Evolutionary conservation across 2,113 vertebrate species (phyloP).

Genomic region (Apaloderma vittatum): DNA sequence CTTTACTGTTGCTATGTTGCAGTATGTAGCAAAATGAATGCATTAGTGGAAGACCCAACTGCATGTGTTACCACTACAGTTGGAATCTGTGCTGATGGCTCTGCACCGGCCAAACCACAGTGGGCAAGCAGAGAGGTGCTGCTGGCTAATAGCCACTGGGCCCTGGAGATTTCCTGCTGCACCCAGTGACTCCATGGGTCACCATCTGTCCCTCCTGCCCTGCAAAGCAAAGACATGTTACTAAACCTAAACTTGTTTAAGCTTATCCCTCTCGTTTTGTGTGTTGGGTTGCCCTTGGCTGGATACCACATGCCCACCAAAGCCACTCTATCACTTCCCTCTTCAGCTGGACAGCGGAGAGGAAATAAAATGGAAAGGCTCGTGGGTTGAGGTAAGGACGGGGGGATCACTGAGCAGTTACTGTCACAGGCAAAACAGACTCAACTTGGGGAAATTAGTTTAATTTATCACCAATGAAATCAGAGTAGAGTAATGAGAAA

Average conservation of each 20-base stretch:
- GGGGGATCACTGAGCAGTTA: too few relatives aligned
- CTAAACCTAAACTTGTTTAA: background rate
- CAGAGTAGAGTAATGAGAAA: too few relatives aligned
- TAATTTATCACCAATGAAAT: too few relatives aligned
- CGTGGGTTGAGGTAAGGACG: too few relatives aligned
- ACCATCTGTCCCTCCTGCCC: background rate
- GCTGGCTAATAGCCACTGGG: fast-evolving
- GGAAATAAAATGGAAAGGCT: too few relatives aligned
- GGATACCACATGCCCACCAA: too few relatives aligned
- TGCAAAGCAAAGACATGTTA: background rate
- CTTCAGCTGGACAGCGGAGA: too few relatives aligned
- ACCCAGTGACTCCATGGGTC: background rate
- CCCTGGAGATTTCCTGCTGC: background rate
- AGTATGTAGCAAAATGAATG: background rate
- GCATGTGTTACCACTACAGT: fast-evolving
- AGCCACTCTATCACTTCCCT: too few relatives aligned
- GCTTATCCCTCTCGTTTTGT: background rate
- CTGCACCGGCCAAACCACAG: background rate
- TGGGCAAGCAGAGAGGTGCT: background rate
- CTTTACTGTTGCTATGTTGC: background rate
- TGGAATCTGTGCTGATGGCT: background rate
- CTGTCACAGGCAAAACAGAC: too few relatives aligned
- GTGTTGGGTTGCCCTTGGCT: too few relatives aligned
- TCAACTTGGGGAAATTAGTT: too few relatives aligned
- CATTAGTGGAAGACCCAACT: background rate